Evolutionary conservation across 2,113 vertebrate species (phyloP).

Genomic region (Gavialis gangeticus): DNA sequence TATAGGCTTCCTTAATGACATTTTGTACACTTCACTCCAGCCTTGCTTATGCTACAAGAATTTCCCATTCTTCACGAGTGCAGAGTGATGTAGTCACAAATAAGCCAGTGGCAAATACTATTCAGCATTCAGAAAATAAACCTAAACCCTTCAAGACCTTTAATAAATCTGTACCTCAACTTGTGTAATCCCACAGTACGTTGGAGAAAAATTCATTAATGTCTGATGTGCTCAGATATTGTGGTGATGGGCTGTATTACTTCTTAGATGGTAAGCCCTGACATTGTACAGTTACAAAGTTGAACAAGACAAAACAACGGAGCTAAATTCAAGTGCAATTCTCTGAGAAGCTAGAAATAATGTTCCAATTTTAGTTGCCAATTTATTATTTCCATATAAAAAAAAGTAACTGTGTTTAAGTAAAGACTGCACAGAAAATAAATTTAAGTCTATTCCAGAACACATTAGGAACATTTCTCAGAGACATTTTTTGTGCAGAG

Average conservation of each 20-base stretch:
- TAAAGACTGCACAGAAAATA: not conserved
- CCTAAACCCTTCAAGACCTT: not conserved
- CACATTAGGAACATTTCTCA: not conserved
- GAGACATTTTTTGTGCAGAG: not conserved
- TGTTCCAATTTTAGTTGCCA: not conserved
- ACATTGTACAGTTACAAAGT: not conserved
- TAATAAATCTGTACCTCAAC: not conserved
- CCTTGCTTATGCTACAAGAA: not conserved
- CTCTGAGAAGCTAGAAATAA: not conserved
- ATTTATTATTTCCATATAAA: not conserved
- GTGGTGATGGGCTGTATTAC: not conserved
- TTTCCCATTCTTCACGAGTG: not conserved
- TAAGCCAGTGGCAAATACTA: not conserved
- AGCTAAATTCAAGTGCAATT: not conserved
- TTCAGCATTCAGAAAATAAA: rapidly evolving
- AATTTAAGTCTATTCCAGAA: not conserved
- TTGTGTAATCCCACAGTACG: not conserved
- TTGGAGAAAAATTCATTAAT: not conserved
- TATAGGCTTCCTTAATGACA: not conserved
- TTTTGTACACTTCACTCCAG: not conserved
- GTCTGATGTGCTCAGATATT: not conserved
- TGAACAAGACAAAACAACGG: not conserved
- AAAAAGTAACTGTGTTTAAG: not conserved
- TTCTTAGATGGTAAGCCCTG: not conserved
- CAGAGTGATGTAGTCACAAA: not conserved